phyloP scores from a whole-genome alignment of 2,888 invertebrate genomes.

The Anodontia alba region DNA sequence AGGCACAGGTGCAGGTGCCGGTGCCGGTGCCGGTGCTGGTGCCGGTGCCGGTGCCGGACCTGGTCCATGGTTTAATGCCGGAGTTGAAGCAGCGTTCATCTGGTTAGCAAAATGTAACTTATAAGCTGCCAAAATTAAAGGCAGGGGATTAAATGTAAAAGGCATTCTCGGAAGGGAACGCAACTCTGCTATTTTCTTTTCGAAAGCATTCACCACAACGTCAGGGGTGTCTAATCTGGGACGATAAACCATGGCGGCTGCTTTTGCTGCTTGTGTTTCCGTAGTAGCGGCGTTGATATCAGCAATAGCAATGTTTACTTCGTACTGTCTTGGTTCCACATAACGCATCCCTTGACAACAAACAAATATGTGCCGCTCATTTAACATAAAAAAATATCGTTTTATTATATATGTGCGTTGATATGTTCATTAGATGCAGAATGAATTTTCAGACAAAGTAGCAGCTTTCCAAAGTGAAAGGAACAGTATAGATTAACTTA shows the following conservation, averaged over 20 bases:
- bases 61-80: background rate
- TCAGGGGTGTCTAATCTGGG: slow-evolving; percentile 44
- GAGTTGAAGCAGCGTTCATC: background rate
- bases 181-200: slow-evolving; percentile 45
- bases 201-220: slow-evolving; percentile 43
- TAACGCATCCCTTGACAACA: background rate
- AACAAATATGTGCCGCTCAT: too few relatives aligned
- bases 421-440: too few relatives aligned
- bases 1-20: too few relatives aligned
- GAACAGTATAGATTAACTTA: too few relatives aligned
- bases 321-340: slow-evolving; percentile 53
- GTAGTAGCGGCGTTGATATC: slow-evolving; percentile 48
- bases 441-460: too few relatives aligned
- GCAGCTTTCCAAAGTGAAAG: too few relatives aligned
- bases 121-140: slow-evolving; percentile 31
- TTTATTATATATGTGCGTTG: too few relatives aligned
- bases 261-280: slow-evolving; percentile 45
- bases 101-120: background rate
- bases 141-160: slow-evolving; percentile 27
- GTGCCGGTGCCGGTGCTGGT: too few relatives aligned
- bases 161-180: slow-evolving; percentile 42
- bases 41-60: background rate
- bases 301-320: slow-evolving; percentile 47
- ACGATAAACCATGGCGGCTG: slow-evolving; percentile 49
- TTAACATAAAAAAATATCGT: too few relatives aligned